Conservation (phyloP, 2,113 vertebrate species). For the Halichoeres trimaculatus region DNA sequence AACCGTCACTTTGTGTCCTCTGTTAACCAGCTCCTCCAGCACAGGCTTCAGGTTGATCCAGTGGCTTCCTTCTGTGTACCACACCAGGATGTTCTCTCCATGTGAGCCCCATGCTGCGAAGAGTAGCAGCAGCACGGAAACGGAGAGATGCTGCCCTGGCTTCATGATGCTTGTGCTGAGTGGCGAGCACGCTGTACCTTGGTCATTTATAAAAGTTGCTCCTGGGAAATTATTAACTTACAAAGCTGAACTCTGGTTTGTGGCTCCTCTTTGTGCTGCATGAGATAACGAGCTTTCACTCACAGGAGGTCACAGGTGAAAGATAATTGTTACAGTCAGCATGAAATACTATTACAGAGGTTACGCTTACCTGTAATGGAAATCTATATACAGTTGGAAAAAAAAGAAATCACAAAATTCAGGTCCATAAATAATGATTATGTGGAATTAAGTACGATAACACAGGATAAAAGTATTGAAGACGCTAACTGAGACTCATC, state of each 20-base stretch:
- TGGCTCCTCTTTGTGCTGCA: background rate
- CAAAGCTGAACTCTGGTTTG: background rate
- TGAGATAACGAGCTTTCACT: background rate
- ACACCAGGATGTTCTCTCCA: slow-evolving; percentile 82
- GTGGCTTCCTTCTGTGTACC: slow-evolving; percentile 85
- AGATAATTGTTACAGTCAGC: background rate
- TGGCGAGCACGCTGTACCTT: background rate
- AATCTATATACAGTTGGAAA: no score
- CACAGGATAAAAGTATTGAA: no score
- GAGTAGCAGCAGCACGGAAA: slow-evolving; percentile 67
- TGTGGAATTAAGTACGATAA: no score
- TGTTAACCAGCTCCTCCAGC: slow-evolving; percentile 70
- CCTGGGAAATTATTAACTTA: background rate
- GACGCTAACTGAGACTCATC: no score
- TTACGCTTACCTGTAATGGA: no score
- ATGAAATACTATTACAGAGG: background rate
- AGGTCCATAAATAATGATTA: no score
- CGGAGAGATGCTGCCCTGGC: background rate
- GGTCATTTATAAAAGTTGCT: background rate
- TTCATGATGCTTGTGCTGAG: slow-evolving; percentile 46
- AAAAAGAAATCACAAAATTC: no score
- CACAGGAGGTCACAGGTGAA: slow-evolving; percentile 4
- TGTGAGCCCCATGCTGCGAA: slow-evolving; percentile 51
- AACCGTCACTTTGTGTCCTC: slow-evolving; percentile 82
- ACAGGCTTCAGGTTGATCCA: slow-evolving; percentile 85